These are phyloP conservation scores for Platycercus adscitus DNA, from an alignment of 2,113 vertebrate species.

Conservation along the genomic window DNA sequence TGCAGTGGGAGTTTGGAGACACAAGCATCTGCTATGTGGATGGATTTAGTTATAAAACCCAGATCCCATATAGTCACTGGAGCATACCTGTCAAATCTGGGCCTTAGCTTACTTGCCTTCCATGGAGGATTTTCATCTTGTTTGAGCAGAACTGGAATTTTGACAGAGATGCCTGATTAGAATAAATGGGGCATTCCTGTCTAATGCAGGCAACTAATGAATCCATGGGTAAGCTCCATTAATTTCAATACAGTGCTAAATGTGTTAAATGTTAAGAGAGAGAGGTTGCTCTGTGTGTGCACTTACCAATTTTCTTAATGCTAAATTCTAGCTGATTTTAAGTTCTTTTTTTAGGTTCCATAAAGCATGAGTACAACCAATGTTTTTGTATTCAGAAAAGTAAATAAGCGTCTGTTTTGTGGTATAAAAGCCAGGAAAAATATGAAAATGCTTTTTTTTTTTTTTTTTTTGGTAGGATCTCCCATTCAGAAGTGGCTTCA, in stretches of 20 bases:
- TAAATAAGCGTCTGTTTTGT: neutral
- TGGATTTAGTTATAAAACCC: slow-evolving; percentile 9
- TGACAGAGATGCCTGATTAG: slow-evolving; percentile 42
- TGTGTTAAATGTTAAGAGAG: slow-evolving; percentile 23
- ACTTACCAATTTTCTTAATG: neutral
- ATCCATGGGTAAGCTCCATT: slow-evolving; percentile 33
- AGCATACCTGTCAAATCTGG: neutral
- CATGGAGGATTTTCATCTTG: slow-evolving; percentile 1
- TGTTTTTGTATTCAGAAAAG: neutral
- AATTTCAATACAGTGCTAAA: slow-evolving; percentile 36
- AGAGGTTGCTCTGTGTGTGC: neutral
- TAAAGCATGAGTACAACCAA: neutral
- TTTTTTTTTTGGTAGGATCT: neutral
- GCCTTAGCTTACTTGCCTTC: neutral
- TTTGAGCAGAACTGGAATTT: slow-evolving; percentile 11
- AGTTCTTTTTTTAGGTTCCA: neutral
- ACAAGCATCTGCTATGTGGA: slow-evolving; percentile 22
- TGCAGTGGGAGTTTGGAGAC: slow-evolving; percentile 35
- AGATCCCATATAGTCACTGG: neutral
- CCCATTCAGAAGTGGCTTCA: neutral
- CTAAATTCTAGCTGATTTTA: slow-evolving; percentile 10
- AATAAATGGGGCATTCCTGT: slow-evolving; percentile 37
- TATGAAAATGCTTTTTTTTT: neutral
- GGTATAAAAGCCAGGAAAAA: neutral
- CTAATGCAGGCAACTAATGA: slow-evolving; percentile 43